A percentile compares a stretch with the other conserved stretches of the same genome.
Conservation (phyloP, 2,888 invertebrate genomes). For the Apamea monoglypha region DNA sequence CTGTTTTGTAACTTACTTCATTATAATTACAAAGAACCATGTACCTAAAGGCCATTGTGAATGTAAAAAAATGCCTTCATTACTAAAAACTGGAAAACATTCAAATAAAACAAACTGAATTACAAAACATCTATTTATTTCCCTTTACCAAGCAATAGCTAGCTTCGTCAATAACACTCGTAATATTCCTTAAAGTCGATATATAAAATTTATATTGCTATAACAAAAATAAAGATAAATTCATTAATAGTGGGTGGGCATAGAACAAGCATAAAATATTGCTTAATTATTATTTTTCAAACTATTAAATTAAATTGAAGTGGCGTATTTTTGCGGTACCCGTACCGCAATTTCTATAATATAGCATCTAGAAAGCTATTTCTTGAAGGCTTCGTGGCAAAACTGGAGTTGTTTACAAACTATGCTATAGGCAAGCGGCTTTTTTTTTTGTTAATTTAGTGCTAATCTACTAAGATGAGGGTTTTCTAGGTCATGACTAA, state of each 20-base stretch:
- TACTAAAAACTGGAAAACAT: neutral
- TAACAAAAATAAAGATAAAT: slow-evolving; percentile 18
- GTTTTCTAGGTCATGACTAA: neutral
- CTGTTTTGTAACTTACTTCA: neutral
- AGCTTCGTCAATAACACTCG: slow-evolving; percentile 31
- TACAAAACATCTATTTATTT: slow-evolving; percentile 54
- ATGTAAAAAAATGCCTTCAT: neutral
- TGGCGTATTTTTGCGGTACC: neutral
- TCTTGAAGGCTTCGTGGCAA: neutral
- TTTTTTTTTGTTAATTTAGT: neutral
- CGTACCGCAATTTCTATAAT: neutral
- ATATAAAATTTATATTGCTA: slow-evolving; percentile 34
- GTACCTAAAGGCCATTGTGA: neutral
- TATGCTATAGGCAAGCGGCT: slow-evolving; percentile 22
- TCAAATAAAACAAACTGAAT: slow-evolving; percentile 30
- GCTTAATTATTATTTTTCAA: neutral
- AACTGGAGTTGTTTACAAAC: slow-evolving; percentile 1
- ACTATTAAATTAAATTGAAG: slow-evolving; percentile 3
- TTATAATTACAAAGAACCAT: neutral
- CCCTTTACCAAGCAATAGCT: slow-evolving; percentile 54
- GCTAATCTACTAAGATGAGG: neutral
- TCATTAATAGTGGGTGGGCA: slow-evolving; percentile 17
- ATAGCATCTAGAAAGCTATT: neutral
- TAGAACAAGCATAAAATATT: neutral
- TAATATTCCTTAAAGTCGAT: slow-evolving; percentile 18